Conservation (phyloP, 1,140 invertebrate species). For the Callitettix versicolor region DNA sequence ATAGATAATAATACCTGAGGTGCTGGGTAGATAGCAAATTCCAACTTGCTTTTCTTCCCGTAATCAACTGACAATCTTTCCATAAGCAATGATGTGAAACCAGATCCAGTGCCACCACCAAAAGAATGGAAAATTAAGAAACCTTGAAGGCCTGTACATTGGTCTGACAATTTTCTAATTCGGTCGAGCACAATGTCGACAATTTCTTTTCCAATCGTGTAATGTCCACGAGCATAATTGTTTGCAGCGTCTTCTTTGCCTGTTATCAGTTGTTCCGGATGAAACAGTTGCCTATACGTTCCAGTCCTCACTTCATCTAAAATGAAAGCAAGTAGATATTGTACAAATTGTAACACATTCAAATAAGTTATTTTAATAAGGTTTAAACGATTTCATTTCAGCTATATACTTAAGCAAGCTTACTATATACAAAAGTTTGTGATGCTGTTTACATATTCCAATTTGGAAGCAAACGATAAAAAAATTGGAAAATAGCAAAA, state of each 20-base stretch:
- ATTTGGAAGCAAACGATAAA: no score
- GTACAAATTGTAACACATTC: no score
- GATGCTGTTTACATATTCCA: no score
- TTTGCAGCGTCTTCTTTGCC: constrained; percentile 64
- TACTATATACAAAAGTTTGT: no score
- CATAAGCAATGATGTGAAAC: constrained; percentile 56
- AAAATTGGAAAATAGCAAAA: no score
- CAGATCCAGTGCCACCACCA: constrained; percentile 64
- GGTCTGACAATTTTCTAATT: constrained; percentile 43
- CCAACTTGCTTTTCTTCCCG: constrained; percentile 54
- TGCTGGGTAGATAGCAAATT: constrained; percentile 58
- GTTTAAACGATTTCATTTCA: no score
- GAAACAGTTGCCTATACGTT: constrained; percentile 48
- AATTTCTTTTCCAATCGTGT: constrained; percentile 62
- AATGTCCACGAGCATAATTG: constrained; percentile 65
- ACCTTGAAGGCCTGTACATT: constrained; percentile 56
- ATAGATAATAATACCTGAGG: constrained; percentile 47
- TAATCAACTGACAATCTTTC: constrained; percentile 55
- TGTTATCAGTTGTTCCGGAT: constrained; percentile 50
- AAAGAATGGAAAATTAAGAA: constrained; percentile 64
- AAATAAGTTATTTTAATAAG: no score
- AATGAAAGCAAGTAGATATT: no score
- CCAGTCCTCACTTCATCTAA: constrained; percentile 47
- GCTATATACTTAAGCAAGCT: no score
- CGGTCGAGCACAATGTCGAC: constrained; percentile 50